These are phyloP conservation scores for Imbricaverruca yamaguchii DNA, from an alignment of 2,888 invertebrate genomes.

Conservation along the genomic window DNA sequence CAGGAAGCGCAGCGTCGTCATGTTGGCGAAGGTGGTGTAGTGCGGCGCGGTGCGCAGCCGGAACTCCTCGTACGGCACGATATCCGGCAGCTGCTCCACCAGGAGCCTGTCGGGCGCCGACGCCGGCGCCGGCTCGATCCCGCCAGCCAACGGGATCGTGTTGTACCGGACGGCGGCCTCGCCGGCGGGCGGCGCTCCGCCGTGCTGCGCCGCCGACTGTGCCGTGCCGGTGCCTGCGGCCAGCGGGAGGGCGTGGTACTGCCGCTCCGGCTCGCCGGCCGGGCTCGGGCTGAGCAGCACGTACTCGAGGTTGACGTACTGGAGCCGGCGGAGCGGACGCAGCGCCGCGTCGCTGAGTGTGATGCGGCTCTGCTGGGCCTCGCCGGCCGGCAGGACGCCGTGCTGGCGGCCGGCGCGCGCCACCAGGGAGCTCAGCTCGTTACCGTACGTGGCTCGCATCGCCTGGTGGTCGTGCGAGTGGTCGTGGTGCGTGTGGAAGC, in stretches of 20 bases:
- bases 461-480: not conserved
- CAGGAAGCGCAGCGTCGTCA: not conserved
- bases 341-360: not conserved
- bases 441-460: not conserved
- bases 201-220: too few relatives aligned
- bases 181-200: too few relatives aligned
- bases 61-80: constrained; percentile 10
- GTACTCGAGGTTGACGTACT: not conserved
- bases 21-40: constrained; percentile 6
- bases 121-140: not conserved
- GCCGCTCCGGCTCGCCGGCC: not conserved
- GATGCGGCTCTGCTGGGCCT: not conserved
- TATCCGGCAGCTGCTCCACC: not conserved
- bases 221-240: not conserved
- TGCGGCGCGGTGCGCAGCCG: not conserved
- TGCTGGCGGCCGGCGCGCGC: constrained; percentile 7
- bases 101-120: not conserved
- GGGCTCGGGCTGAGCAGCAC: constrained; percentile 1
- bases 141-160: not conserved
- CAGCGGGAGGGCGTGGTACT: not conserved
- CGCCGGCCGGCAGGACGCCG: not conserved
- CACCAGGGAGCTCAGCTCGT: not conserved
- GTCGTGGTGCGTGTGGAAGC: constrained; percentile 12
- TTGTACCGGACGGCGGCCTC: not conserved
- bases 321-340: not conserved